Evolutionary conservation across 2,888 invertebrate species (phyloP), one percentile per base, ranked within the genome.

Genomic region (Philaethria dido): DNA sequence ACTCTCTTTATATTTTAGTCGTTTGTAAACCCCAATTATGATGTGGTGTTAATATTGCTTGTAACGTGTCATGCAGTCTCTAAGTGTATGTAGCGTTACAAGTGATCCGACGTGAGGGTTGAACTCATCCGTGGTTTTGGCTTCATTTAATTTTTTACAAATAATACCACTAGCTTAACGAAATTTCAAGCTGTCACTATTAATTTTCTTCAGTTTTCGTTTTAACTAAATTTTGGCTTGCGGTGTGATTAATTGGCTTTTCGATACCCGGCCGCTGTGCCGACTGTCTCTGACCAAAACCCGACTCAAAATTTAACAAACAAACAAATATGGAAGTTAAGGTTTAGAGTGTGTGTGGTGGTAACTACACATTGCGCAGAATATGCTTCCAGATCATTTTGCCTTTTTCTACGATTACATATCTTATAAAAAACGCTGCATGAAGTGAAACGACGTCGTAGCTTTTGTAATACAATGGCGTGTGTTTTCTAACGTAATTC

Each of bases 311-410:
- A 92, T 92, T 92, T 92, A 92, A 91, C 89, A 84, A 70, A 70
- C 47, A 81, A 79, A 52, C 29, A 52, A 84, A 84, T 79, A 86
- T 85, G 91, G 91, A 92, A 91, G 91, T 88, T 77, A 85, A 87
- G 92, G 91, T 92, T 88, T 87, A 90, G 92, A 92, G 92, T 92
- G 92, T 92, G 92, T 92, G 92, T 92, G 92, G 92, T 92, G 92
- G 90, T 91, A 91, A 91, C 90, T 91, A 89, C 84, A 86, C n/a
- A n/a, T n/a, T n/a, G n/a, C n/a, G n/a, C n/a, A n/a, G n/a, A n/a
- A n/a, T n/a, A n/a, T n/a, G n/a, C n/a, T n/a, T n/a, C n/a, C n/a
- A n/a, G n/a, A n/a, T n/a, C n/a, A n/a, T n/a, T n/a, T n/a, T n/a
- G n/a, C n/a, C n/a, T n/a, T n/a, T n/a, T n/a, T n/a, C n/a, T n/a